Evolutionary conservation across 2,888 invertebrate genomes (phyloP).

Genomic region (Zeuzera pyrina): DNA sequence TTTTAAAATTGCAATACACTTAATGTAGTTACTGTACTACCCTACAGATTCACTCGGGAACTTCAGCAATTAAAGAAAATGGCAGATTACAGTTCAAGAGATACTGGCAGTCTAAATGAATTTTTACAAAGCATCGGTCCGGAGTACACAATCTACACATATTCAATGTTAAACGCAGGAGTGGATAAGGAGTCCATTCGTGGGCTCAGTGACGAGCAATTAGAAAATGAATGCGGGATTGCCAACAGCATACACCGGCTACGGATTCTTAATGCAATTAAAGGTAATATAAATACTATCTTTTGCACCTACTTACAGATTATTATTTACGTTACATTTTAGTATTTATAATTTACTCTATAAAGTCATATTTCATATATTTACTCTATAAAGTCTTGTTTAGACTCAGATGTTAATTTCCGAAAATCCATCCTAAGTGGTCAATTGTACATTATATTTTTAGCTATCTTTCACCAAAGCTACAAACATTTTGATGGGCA

Average conservation of each 20-base stretch:
- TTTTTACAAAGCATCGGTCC: conserved; percentile 88
- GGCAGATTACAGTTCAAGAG: conserved; percentile 96
- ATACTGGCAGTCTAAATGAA: conserved; percentile 90
- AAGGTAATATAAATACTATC: conserved; percentile 65
- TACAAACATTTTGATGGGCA: no score
- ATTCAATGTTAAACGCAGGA: conserved; percentile 95
- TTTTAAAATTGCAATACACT: no score
- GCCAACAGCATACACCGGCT: conserved; percentile 95
- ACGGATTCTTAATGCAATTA: conserved; percentile 90
- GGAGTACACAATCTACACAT: conserved; percentile 96
- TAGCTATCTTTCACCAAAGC: no score
- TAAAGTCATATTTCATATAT: no score
- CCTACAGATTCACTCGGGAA: conserved; percentile 88
- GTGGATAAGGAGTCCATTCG: conserved; percentile 92
- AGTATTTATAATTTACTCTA: no score
- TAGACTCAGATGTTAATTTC: no score
- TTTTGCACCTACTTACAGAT: conserved; percentile 1
- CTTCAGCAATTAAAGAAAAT: conserved; percentile 93
- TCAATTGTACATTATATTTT: no score
- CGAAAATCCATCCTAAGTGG: no score
- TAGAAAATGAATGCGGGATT: conserved; percentile 92
- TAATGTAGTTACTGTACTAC: no score
- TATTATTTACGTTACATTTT: conserved; percentile 10
- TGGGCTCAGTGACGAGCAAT: conserved; percentile 91
- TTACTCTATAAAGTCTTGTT: no score